Percentiles rank a stretch among this genome's conserved stretches.
These are phyloP conservation scores for Penaeus vannamei DNA, from an alignment of 1,140 invertebrate genomes.

Conservation along the genomic window DNA sequence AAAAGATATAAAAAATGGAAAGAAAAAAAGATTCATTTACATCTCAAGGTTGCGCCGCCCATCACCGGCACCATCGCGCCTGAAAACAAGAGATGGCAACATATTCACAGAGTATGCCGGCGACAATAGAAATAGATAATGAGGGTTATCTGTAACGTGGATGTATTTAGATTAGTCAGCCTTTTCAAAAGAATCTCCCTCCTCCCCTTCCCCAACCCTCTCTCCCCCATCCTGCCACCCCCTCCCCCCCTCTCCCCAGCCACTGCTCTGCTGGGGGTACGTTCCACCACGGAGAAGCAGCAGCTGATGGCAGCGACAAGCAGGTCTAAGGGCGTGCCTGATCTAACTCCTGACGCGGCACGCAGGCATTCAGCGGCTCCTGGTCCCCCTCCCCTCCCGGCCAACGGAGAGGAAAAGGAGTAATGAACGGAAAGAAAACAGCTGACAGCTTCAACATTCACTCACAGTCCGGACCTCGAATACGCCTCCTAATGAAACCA, in stretches of 20 bases:
- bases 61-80: not conserved
- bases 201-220: too few species aligned
- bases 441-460: slow-evolving; percentile 52
- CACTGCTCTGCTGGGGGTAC: too few species aligned
- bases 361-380: slow-evolving; percentile 16
- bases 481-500: slow-evolving; percentile 63
- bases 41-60: not conserved
- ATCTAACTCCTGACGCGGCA: slow-evolving; percentile 25
- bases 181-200: too few species aligned
- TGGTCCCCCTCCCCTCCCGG: not conserved
- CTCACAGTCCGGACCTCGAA: slow-evolving; percentile 56
- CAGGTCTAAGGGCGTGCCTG: slow-evolving; percentile 25
- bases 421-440: slow-evolving; percentile 55
- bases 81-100: slow-evolving; percentile 29
- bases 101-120: too few species aligned
- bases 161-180: too few species aligned
- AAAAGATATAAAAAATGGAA: slow-evolving; percentile 47
- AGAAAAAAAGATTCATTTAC: slow-evolving; percentile 14
- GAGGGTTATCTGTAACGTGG: too few species aligned
- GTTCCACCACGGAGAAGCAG: too few species aligned
- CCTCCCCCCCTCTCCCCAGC: too few species aligned
- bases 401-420: slow-evolving; percentile 42
- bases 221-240: too few species aligned
- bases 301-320: not conserved
- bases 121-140: too few species aligned